These are phyloP conservation scores for Bombus confusus DNA, from an alignment of 1,140 invertebrate species.

Conservation along the genomic window DNA sequence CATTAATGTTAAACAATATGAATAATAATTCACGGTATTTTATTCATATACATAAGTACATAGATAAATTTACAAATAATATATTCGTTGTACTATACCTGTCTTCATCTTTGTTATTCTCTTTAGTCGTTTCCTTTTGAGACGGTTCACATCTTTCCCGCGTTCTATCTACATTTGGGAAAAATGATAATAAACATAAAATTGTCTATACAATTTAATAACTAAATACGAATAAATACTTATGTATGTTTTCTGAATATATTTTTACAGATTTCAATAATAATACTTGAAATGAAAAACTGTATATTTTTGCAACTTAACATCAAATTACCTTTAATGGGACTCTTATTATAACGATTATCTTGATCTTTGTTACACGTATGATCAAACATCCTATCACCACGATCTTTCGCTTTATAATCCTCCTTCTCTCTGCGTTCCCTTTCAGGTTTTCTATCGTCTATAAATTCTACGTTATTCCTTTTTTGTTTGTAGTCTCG, in stretches of 20 bases:
- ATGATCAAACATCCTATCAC: constrained; percentile 51
- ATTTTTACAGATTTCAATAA: not conserved
- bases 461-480: constrained; percentile 33
- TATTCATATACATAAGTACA: not conserved
- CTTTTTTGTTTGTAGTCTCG: constrained; percentile 54
- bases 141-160: constrained; percentile 69
- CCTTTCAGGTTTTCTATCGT: constrained; percentile 74
- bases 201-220: constrained; percentile 1
- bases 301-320: constrained; percentile 23
- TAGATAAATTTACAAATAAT: not conserved
- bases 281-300: not conserved
- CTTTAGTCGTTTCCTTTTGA: constrained; percentile 73
- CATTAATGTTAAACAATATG: not conserved
- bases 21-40: not conserved
- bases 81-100: constrained; percentile 59
- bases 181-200: constrained; percentile 45
- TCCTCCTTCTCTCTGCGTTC: constrained; percentile 66
- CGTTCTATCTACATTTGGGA: constrained; percentile 70
- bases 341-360: constrained; percentile 45
- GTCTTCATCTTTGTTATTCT: constrained; percentile 72
- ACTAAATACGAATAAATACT: not conserved
- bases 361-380: constrained; percentile 64
- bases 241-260: not conserved
- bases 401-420: constrained; percentile 67
- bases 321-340: constrained; percentile 65